These are phyloP conservation scores for Elysia crispata DNA, from an alignment of 2,888 invertebrate species.

Conservation along the genomic window DNA sequence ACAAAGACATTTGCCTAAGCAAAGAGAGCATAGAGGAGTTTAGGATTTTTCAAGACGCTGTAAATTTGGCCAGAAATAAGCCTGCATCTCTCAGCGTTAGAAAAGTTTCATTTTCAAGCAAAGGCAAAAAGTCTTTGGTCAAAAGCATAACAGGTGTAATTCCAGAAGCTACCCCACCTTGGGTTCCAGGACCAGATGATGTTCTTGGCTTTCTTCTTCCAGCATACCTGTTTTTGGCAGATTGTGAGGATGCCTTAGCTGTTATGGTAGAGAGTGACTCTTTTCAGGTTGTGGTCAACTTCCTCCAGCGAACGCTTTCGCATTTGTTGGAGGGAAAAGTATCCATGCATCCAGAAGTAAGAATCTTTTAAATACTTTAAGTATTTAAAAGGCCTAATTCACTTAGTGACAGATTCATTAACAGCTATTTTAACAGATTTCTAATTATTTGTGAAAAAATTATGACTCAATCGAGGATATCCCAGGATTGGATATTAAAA, in stretches of 20 bases:
- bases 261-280: constrained; percentile 17
- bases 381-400: too few relatives aligned
- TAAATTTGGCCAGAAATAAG: not conserved
- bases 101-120: constrained; percentile 26
- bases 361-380: not conserved
- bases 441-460: too few relatives aligned
- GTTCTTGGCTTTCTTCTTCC: constrained; percentile 39
- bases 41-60: constrained; percentile 14
- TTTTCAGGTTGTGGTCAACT: constrained; percentile 36
- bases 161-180: not conserved
- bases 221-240: constrained; percentile 24
- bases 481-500: too few relatives aligned
- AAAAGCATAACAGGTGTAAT: not conserved
- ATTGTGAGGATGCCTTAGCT: constrained; percentile 12
- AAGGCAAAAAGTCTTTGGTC: not conserved
- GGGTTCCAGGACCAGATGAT: constrained; percentile 41
- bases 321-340: constrained; percentile 22
- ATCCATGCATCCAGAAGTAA: constrained; percentile 38
- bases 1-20: constrained; percentile 5
- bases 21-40: constrained; percentile 22
- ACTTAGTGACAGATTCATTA: too few relatives aligned
- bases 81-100: constrained; percentile 7
- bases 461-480: too few relatives aligned
- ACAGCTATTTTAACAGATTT: too few relatives aligned
- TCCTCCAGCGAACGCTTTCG: constrained; percentile 30